Evolutionary conservation across 1,140 invertebrate species (phyloP).

Genomic region (Drosophila aff.): DNA sequence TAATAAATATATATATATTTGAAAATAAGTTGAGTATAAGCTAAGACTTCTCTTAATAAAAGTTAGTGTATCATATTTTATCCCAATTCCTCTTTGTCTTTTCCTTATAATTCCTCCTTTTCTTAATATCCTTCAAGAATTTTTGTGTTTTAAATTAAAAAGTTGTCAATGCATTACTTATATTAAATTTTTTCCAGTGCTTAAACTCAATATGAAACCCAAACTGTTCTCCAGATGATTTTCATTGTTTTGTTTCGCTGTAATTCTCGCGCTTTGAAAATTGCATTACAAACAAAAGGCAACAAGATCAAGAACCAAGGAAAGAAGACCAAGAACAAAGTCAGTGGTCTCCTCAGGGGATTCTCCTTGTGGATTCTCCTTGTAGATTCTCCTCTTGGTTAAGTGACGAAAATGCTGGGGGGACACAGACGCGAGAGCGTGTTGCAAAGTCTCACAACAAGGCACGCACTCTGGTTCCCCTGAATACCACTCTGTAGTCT

Average conservation of each 20-base stretch:
- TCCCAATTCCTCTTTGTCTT: background rate
- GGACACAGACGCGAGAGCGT: slow-evolving; percentile 30
- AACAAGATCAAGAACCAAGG: slow-evolving; percentile 49
- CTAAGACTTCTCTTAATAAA: background rate
- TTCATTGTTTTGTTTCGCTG: slow-evolving; percentile 78
- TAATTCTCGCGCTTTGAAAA: slow-evolving; percentile 82
- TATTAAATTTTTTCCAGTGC: background rate
- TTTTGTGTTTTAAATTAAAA: too few relatives aligned
- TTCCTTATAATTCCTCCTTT: too few relatives aligned
- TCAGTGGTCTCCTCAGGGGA: slow-evolving; percentile 34
- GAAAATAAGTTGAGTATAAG: background rate
- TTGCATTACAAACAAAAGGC: slow-evolving; percentile 79
- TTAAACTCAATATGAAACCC: slow-evolving; percentile 30
- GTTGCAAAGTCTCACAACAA: slow-evolving; percentile 51
- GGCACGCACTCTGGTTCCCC: slow-evolving; percentile 38
- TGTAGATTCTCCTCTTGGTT: slow-evolving; percentile 1
- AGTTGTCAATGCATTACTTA: background rate
- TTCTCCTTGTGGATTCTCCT: slow-evolving; percentile 23
- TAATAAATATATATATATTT: background rate
- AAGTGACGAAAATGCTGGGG: slow-evolving; percentile 45
- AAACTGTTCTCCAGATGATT: slow-evolving; percentile 52
- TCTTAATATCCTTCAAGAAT: background rate
- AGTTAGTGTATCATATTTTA: background rate
- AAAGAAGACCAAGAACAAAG: slow-evolving; percentile 31
- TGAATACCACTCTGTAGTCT: background rate